phyloP scores from a whole-genome alignment of 1,140 invertebrate species.

The Drosophila nikananu region DNA sequence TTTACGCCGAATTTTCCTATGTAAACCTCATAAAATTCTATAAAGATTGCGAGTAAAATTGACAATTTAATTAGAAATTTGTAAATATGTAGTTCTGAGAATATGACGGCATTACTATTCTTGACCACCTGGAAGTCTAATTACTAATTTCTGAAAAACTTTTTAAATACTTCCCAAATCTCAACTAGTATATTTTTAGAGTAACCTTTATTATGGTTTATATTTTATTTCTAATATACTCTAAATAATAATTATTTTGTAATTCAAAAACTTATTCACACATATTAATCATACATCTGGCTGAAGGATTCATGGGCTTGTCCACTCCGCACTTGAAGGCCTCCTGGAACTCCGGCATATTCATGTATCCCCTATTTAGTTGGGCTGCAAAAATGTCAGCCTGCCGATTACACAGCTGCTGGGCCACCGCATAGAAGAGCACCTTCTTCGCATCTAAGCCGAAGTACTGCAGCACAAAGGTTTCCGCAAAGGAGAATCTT shows the following conservation, averaged over 20 bases:
- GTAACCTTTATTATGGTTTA: not conserved
- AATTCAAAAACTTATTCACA: conserved; percentile 38
- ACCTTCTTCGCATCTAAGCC: conserved; percentile 57
- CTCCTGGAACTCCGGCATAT: conserved; percentile 65
- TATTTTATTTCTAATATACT: too few species aligned
- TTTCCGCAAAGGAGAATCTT: conserved; percentile 76
- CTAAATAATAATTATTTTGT: not conserved
- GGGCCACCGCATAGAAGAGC: conserved; percentile 78
- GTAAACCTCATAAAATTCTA: conserved; percentile 42
- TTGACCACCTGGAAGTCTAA: not conserved
- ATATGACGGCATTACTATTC: conserved; percentile 3
- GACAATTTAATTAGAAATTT: conserved; percentile 10
- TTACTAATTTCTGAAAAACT: not conserved
- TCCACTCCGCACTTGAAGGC: conserved; percentile 62
- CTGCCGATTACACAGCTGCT: conserved; percentile 69
- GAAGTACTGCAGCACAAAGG: conserved; percentile 71
- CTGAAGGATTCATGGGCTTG: conserved; percentile 68
- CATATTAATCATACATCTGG: conserved; percentile 70
- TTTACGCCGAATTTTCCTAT: conserved; percentile 56
- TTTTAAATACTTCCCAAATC: too few species aligned
- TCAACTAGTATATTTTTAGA: not conserved
- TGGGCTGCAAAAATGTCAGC: conserved; percentile 47
- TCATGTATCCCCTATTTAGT: conserved; percentile 78
- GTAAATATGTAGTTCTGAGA: not conserved
- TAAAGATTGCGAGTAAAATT: conserved; percentile 5